Evolutionary conservation across 2,888 invertebrate genomes (phyloP), one percentile per base, ranked within the genome.

Genomic region (Rhabditophanes sp.): DNA sequence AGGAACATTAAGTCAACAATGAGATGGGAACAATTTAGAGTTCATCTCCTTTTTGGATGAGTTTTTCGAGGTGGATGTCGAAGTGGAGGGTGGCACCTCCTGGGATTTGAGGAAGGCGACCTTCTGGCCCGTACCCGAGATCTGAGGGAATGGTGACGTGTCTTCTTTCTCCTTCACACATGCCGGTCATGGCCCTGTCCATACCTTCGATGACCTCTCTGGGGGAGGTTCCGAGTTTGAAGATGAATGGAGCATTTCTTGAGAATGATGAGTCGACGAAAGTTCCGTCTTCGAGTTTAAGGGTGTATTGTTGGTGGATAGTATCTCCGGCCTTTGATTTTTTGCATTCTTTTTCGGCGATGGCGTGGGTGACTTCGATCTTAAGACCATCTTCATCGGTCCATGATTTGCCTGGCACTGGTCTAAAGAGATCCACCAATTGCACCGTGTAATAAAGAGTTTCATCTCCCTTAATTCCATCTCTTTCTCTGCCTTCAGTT

Each of bases 141-240:
- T 48, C 50, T 7, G 51, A 47, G 15, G 61, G 61, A 33, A 61
- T 62, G 33, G 51, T 39, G 21, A 61, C 61, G 33, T 63, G 50
- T 35, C 61, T 46, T 24, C 47, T 41, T 39, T 61, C 61, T 35
- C 62, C 62, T 46, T 61, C 60, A 34, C 60, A 60, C 60, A 60
- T 60, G 30, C 35, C 48, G 28, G 54, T 56, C 60, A 60, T 61
- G 21, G 53, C 53, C 28, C 48, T 44, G 38, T 54, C 53, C 56
- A 58, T 57, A 38, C 56, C 57, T 41, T 44, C 49, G 52, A 59
- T 59, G n/a, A 59, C 59, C 35, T 58, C 50, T 46, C 51, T 45
- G 19, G 41, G 43, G 42, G 44, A 39, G 15, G 43, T 45, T 37
- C 51, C 54, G 18, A 59, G 40, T 25, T 48, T 45, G 50, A 59